Evolutionary conservation across 1,140 invertebrate species (phyloP), one percentile per base, ranked within the genome.

Genomic region (Onthophagus taurus): DNA sequence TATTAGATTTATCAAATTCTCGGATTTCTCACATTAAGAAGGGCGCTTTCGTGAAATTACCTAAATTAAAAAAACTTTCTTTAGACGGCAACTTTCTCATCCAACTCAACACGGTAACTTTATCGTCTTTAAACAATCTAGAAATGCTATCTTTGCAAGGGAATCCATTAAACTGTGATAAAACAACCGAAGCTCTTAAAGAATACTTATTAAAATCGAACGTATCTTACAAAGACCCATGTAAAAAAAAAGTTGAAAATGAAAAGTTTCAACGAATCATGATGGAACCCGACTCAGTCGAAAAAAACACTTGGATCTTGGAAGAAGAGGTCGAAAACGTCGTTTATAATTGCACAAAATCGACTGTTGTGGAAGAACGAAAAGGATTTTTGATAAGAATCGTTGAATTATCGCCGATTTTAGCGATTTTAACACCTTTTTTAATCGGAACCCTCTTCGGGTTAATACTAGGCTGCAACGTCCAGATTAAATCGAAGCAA

Each of bases 81-180:
- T 33, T 33, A 8, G 31, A 33, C 12, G 31, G 31, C 8, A 33
- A 33, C 13, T 33, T 33, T 14, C 12, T 33, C 8, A 33, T 33
- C 8, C 13, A 33, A 33, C 14, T 33, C 8, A 33, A 17, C 12
- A 2, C 31, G 2, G 12, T 2, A 7, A 13, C 18, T 4, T 16
- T 33, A 12, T 16, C 14, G 18, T 17, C 31, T n/a, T 33, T 33
- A 17, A 33, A 14, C 7, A 33, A 33, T 14, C 18, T 33, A 33
- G 31, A 33, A 7, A 33, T 12, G 2, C n/a, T 33, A 7, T 16
- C 13, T 12, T 13, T 12, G 3, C 4, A 14, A 11, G 12, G 18
- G 14, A 33, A 33, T 33, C 31, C 31, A 2, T 33, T 33, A 13
- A 33, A 33, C 12, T 33, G 31, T 17, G 31, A 17, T 14, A 33